Evolutionary conservation across 2,888 invertebrate genomes (phyloP), one percentile per base, ranked within the genome.

Genomic region (Malthinus seriepunctatus): DNA sequence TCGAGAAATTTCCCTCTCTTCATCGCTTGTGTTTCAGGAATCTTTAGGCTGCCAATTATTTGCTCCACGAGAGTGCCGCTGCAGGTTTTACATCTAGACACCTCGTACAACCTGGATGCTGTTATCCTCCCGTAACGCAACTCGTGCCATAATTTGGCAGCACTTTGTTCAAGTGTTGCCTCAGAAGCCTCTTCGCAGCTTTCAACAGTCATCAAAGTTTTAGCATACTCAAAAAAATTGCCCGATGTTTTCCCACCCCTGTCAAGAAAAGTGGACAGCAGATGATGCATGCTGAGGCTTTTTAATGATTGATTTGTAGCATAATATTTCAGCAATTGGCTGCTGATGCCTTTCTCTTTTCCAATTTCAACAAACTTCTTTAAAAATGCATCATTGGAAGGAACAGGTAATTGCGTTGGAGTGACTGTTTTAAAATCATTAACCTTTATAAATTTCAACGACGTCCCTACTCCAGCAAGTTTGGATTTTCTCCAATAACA

Each of bases 1-100:
- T 69, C 69, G 14, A 69, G 47, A 10, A 49, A 23, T 59, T 53
- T 63, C n/a, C 68, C 69, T 48, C 69, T 50, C 44, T 62, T 35
- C 67, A 69, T 69, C 14, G 65, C 63, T 15, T 45, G 15, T 5
- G 63, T 65, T 42, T 62, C 52, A 45, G 33, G 51, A n/a, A 62
- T 37, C 60, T 64, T 66, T 8, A 37, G 15, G 6, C 57, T 63
- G 14, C 69, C 67, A 31, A 71, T 38, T 8, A 70, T 63, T 33
- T 44, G 14, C 47, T 63, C 49, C 5, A 68, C 62, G 1, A 69
- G 51, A 10, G 57, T 35, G 1, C 71, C 70, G 51, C 65, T 59
- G 8, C n/a, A 1, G 8, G 58, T 68, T 32, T 64, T 63, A 51
- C 69, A 72, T 11, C 38, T 42, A 11, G 56, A 48, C 9, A 49